Evolutionary conservation across 2,113 vertebrate species (phyloP).

Genomic region (Dinomys branickii): DNA sequence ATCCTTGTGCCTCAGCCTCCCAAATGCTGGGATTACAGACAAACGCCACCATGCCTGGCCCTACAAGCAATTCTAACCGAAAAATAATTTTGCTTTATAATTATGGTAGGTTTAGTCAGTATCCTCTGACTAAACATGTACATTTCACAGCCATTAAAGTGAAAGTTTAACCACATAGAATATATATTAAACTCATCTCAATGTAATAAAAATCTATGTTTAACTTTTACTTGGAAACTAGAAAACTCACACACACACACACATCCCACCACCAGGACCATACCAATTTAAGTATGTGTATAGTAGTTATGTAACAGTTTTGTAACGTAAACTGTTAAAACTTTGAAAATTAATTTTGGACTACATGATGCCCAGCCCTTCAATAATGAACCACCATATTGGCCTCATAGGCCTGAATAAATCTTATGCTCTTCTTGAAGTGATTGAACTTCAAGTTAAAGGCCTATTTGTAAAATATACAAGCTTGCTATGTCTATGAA

Average conservation of each 20-base stretch:
- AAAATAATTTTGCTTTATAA: constrained; percentile 68
- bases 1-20: not conserved
- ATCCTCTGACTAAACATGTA: constrained; percentile 50
- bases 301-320: constrained; percentile 61
- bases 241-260: not conserved
- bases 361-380: constrained; percentile 51
- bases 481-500: constrained; percentile 48
- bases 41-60: not conserved
- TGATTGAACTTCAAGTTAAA: constrained; percentile 71
- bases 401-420: constrained; percentile 48
- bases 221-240: constrained; percentile 59
- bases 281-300: constrained; percentile 51
- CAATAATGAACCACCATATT: constrained; percentile 52
- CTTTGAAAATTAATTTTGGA: constrained; percentile 61
- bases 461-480: constrained; percentile 58
- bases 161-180: constrained; percentile 59
- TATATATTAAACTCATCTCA: constrained; percentile 60
- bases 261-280: not conserved
- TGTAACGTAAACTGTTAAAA: constrained; percentile 64
- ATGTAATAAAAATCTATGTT: constrained; percentile 56
- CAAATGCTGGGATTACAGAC: not conserved
- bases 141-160: constrained; percentile 47
- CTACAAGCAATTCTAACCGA: constrained; percentile 36
- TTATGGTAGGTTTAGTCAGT: constrained; percentile 59
- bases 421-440: constrained; percentile 63